A percentile compares a stretch with the other conserved stretches of the same genome.
Evolutionary conservation across 2,797 vertebrate species (phyloP).

Genomic region (Catostomus latipinnis): DNA sequence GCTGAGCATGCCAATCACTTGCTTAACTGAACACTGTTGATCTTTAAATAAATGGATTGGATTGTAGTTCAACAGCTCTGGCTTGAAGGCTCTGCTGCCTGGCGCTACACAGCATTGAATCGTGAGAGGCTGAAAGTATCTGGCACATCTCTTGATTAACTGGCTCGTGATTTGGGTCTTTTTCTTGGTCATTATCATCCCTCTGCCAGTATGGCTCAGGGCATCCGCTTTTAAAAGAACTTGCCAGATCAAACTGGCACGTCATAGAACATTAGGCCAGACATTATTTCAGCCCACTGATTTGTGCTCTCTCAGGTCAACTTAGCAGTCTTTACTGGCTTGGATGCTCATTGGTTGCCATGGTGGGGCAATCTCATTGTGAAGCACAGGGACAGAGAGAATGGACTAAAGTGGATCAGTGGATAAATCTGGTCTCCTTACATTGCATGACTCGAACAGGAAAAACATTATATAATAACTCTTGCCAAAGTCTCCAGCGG

Average conservation of each 20-base stretch:
- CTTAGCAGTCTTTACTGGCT: constrained; percentile 61
- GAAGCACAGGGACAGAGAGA: constrained; percentile 58
- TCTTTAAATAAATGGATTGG: constrained; percentile 53
- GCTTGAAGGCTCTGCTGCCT: constrained; percentile 31
- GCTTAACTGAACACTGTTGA: constrained; percentile 43
- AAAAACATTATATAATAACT: constrained; percentile 56
- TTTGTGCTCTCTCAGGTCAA: constrained; percentile 57
- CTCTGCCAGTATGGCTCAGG: constrained; percentile 66
- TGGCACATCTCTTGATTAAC: constrained; percentile 42
- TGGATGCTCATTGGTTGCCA: constrained; percentile 73
- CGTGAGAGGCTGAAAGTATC: constrained; percentile 29
- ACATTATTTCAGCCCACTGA: constrained; percentile 25
- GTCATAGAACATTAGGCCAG: constrained; percentile 68
- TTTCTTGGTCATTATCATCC: constrained; percentile 70
- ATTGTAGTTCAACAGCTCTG: constrained; percentile 49
- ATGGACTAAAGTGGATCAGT: constrained; percentile 67
- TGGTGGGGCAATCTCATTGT: constrained; percentile 64
- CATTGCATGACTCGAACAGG: constrained; percentile 53
- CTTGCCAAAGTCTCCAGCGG: constrained; percentile 38
- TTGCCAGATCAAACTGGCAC: constrained; percentile 69
- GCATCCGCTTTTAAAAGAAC: constrained; percentile 68
- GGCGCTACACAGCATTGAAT: constrained; percentile 26
- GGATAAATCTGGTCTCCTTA: constrained; percentile 67
- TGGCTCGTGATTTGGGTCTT: constrained; percentile 20
- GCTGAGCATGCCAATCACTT: constrained; percentile 28